Conservation (phyloP, 2,113 vertebrate species). For the Hyla sarda region DNA sequence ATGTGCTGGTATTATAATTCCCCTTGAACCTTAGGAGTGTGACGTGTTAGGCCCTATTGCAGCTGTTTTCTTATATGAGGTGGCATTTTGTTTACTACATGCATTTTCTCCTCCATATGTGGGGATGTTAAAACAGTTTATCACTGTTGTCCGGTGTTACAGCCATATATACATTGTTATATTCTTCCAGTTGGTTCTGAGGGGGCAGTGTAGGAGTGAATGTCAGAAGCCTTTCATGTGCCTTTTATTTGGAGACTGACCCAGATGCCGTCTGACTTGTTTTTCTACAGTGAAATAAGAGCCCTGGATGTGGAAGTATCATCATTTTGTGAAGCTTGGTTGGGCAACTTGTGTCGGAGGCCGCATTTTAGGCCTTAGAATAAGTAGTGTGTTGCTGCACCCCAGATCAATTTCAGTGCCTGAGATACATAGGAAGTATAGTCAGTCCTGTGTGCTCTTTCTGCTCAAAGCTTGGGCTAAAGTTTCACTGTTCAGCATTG, state of each 20-base stretch:
- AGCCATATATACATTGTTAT: no score
- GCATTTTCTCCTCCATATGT: no score
- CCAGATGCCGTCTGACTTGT: neutral
- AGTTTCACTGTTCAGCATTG: constrained; percentile 21
- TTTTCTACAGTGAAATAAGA: neutral
- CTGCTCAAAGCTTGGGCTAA: constrained; percentile 10
- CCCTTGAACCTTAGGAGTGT: no score
- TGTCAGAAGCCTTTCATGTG: neutral
- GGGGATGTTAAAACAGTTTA: no score
- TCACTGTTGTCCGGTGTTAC: no score
- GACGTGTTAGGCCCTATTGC: no score
- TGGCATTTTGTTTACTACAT: no score
- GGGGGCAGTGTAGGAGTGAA: neutral
- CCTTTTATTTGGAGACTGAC: neutral
- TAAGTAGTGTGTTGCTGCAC: neutral
- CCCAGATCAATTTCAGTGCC: constrained; percentile 8
- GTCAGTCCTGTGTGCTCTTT: neutral
- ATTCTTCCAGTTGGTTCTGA: neutral
- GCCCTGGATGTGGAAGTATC: neutral
- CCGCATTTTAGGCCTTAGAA: neutral
- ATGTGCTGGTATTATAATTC: no score
- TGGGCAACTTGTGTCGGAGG: neutral
- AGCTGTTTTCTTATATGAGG: no score
- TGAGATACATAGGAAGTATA: neutral
- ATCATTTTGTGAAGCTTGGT: neutral